Percentiles rank a stretch among this genome's conserved stretches.
Evolutionary conservation across 2,888 invertebrate species (phyloP).

Genomic region (Drosophila mimica): DNA sequence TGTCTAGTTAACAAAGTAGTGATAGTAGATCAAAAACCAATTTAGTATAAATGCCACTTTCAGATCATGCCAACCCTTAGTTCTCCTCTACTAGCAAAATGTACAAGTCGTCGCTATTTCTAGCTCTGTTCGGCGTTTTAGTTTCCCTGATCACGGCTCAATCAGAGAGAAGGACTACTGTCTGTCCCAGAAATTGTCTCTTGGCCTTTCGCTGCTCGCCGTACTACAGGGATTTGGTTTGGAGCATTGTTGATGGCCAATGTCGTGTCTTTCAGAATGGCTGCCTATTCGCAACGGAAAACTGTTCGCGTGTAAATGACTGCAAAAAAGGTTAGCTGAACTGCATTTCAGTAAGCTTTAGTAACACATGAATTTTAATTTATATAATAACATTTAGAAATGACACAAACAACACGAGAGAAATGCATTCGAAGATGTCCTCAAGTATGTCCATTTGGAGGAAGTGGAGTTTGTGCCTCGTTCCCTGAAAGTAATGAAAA

Average conservation of each 20-base stretch:
- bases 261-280: slow-evolving; percentile 60
- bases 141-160: slow-evolving; percentile 21
- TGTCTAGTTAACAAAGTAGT: slow-evolving; percentile 10
- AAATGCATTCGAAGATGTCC: slow-evolving; percentile 5
- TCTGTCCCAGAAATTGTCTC: slow-evolving; percentile 31
- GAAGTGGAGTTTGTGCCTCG: slow-evolving; percentile 34
- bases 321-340: slow-evolving; percentile 37
- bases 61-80: background rate
- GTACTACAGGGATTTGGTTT: slow-evolving; percentile 41
- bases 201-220: slow-evolving; percentile 31
- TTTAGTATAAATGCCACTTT: slow-evolving; percentile 21
- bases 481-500: slow-evolving; percentile 21
- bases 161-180: too few species aligned
- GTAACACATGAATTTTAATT: background rate
- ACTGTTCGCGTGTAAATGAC: slow-evolving; percentile 47
- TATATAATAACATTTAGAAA: slow-evolving; percentile 8
- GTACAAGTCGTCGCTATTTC: slow-evolving; percentile 7
- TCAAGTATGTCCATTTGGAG: slow-evolving; percentile 29
- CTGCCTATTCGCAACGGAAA: slow-evolving; percentile 41
- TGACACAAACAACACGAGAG: slow-evolving; percentile 22
- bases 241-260: slow-evolving; percentile 27
- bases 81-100: slow-evolving; percentile 16
- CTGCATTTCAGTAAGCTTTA: background rate
- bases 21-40: background rate
- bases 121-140: slow-evolving; percentile 10